Conservation (phyloP, 2,888 invertebrate genomes). For the Thalpophila matura region DNA sequence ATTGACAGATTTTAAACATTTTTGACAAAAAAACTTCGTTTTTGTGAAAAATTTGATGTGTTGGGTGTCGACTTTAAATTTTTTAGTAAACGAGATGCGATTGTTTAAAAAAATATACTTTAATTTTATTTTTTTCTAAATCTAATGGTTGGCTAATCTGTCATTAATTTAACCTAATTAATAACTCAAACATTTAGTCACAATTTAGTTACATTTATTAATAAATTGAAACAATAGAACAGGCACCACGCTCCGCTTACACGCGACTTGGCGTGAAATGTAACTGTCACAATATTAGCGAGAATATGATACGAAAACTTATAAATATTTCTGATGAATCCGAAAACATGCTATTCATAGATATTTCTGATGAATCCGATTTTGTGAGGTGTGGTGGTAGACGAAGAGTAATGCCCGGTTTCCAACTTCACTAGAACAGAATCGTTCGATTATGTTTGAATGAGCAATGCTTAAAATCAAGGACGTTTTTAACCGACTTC, state of each 20-base stretch:
- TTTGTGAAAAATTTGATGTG: constrained; percentile 2
- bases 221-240: constrained; percentile 54
- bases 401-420: not conserved
- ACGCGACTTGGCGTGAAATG: constrained; percentile 73
- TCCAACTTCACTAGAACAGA: no score
- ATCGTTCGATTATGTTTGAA: no score
- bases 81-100: no score
- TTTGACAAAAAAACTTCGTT: constrained; percentile 10
- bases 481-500: no score
- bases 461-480: no score
- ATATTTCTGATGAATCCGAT: constrained; percentile 14
- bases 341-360: no score
- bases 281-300: constrained; percentile 68
- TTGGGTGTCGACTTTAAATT: not conserved
- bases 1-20: constrained; percentile 23
- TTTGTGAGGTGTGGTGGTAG: not conserved
- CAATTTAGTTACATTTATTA: constrained; percentile 7
- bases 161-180: not conserved
- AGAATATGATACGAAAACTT: constrained; percentile 47
- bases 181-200: constrained; percentile 2
- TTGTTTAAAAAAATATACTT: no score
- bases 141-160: not conserved
- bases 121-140: not conserved
- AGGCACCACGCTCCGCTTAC: constrained; percentile 57
- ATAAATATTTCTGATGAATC: constrained; percentile 18